Base-by-base conservation (phyloP, 2,797 vertebrate species). In the Artibeus jamaicensis region DNA sequence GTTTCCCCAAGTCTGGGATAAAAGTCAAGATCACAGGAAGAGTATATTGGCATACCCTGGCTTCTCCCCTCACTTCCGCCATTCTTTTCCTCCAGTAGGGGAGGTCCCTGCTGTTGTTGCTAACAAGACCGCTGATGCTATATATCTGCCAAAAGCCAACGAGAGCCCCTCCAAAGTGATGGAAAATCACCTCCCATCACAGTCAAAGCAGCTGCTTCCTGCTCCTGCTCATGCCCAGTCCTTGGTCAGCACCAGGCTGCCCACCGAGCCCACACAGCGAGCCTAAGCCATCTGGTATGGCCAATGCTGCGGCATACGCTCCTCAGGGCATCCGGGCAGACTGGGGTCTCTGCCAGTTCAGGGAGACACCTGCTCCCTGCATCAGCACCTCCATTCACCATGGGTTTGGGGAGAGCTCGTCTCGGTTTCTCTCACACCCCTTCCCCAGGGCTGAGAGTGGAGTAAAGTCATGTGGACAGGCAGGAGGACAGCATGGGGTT, bases 241-340 rank as follows among this genome's bases (percentile, higher is more conserved):
- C 8, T 0, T 0, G 65, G 14, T 44, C 50, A 42, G 34, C 0
- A 1, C 32, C 4, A 0, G 2, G 24, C 42, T n/a, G 42, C 18
- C 44, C 0, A 0, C 32, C 0, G 7, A 32, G 50, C 29, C 18
- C 29, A n/a, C 34, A 9, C 42, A 16, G 14, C 22, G 12, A 67
- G 29, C 74, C 26, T 26, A 44, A 8, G 14, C 3, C 22, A 21
- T 55, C 14, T 22, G 55, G 44, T 3, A 32, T 11, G 19, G 32
- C 22, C 1, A 0, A 5, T 37, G 26, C 22, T 48, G 12, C 50
- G 65, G n/a, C 1, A 0, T 7, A n/a, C 62, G 62, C 37, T 78
- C 65, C n/a, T 70, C 6, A 9, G 14, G 11, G 19, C 12, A 24
- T 44, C 57, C 15, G 9, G 26, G 46, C 53, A 82, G 53, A 34